Conservation (phyloP, 2,888 invertebrate species). For the Synanthedon tipuliformis region DNA sequence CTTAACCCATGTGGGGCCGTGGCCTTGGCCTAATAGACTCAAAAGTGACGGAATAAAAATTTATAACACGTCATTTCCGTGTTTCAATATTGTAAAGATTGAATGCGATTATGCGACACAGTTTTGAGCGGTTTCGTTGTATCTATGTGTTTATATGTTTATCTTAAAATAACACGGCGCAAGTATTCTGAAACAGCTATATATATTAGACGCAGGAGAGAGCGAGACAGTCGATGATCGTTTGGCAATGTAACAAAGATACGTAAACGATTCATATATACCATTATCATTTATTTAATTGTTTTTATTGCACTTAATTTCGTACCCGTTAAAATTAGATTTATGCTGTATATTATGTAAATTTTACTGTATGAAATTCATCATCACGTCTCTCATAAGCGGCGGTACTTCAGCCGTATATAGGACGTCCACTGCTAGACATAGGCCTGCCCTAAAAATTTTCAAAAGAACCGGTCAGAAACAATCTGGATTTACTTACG, state of each 20-base stretch:
- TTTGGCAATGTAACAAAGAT: background rate
- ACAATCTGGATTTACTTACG: too few species aligned
- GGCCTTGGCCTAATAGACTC: background rate
- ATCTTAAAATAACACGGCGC: background rate
- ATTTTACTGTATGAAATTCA: too few species aligned
- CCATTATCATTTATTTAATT: background rate
- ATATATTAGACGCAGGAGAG: background rate
- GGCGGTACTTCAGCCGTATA: too few species aligned
- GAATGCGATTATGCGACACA: background rate
- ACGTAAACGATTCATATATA: background rate
- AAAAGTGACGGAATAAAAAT: background rate
- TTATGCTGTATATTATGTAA: too few species aligned
- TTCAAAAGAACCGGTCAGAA: too few species aligned
- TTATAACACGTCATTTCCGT: background rate
- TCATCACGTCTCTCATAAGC: too few species aligned
- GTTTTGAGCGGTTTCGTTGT: background rate
- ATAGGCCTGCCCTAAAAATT: too few species aligned
- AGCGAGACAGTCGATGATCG: background rate
- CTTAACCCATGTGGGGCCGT: background rate
- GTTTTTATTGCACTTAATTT: too few species aligned
- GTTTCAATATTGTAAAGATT: background rate
- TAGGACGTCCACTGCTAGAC: too few species aligned
- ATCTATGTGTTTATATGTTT: background rate
- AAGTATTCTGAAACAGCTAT: background rate
- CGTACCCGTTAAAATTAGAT: too few species aligned